Conservation (phyloP, 2,113 vertebrate species). For the Philantomba maxwellii region DNA sequence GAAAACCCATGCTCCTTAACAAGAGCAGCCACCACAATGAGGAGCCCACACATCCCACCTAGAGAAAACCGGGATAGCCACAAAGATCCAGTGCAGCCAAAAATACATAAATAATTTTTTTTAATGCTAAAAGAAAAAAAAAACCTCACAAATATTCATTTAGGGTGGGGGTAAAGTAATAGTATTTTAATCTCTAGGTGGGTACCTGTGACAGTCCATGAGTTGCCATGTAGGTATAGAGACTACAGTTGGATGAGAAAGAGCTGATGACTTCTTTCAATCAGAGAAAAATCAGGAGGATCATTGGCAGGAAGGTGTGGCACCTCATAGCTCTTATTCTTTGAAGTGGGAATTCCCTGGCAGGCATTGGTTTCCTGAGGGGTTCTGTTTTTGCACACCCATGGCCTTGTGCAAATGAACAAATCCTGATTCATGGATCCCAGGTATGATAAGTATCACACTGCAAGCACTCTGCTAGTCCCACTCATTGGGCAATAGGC, state of each 20-base stretch:
- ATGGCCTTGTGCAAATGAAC: not conserved
- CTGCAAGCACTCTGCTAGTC: not conserved
- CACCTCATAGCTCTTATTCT: not conserved
- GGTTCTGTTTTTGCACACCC: not conserved
- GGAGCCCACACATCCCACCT: not conserved
- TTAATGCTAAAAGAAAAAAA: not conserved
- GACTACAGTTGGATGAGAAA: not conserved
- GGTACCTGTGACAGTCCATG: not conserved
- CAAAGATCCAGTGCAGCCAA: not conserved
- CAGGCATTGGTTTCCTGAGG: not conserved
- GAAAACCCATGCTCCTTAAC: not conserved
- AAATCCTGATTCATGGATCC: not conserved
- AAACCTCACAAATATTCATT: not conserved
- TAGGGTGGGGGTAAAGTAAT: not conserved
- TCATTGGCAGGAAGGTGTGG: not conserved
- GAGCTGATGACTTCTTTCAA: not conserved
- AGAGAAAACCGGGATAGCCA: not conserved
- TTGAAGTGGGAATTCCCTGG: not conserved
- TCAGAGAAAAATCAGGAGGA: not conserved
- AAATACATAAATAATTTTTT: not conserved
- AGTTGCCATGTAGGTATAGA: not conserved
- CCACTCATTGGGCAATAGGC: not conserved
- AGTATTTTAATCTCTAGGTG: not conserved
- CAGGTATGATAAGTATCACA: not conserved
- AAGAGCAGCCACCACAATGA: not conserved